Evolutionary conservation across 2,797 vertebrate genomes (phyloP).

Genomic region (Neosalanx taihuensis): DNA sequence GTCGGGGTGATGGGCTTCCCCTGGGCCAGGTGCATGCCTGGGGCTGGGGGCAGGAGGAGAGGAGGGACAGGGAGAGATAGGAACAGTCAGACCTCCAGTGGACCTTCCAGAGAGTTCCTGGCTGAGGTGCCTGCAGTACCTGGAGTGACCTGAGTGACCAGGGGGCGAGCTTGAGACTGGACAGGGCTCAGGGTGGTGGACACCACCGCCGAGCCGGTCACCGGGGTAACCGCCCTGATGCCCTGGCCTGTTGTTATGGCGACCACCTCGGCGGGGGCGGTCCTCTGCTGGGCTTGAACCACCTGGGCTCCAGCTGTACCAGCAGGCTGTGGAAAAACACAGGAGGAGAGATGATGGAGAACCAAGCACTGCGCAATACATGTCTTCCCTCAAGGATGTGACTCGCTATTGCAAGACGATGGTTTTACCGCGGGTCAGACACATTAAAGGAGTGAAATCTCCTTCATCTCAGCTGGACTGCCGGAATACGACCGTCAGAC

Average conservation of each 20-base stretch:
- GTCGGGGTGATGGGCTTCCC: conserved; percentile 76
- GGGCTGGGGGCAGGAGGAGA: conserved; percentile 49
- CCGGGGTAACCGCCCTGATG: conserved; percentile 81
- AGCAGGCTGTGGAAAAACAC: conserved; percentile 63
- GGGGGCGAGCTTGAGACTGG: conserved; percentile 80
- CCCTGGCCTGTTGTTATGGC: conserved; percentile 81
- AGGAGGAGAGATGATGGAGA: no score
- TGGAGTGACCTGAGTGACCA: conserved; percentile 82
- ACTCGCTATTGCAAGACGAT: no score
- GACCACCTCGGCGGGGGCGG: conserved; percentile 80
- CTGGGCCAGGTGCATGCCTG: conserved; percentile 75
- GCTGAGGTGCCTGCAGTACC: conserved; percentile 57
- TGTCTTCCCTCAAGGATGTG: conserved; percentile 14
- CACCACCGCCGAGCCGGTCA: conserved; percentile 81
- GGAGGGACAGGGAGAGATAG: neutral
- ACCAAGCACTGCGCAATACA: neutral
- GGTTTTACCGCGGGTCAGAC: no score
- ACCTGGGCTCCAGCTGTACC: conserved; percentile 76
- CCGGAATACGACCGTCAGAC: conserved; percentile 50
- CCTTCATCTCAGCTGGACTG: conserved; percentile 3
- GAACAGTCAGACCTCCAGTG: no score
- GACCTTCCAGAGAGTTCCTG: neutral
- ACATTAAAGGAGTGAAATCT: conserved; percentile 15
- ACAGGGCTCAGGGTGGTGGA: conserved; percentile 82
- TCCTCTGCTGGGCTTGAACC: conserved; percentile 83